Evolutionary conservation across 1,140 invertebrate genomes (phyloP), one percentile per base, ranked within the genome.

Genomic region (Caligus rogercresseyi): DNA sequence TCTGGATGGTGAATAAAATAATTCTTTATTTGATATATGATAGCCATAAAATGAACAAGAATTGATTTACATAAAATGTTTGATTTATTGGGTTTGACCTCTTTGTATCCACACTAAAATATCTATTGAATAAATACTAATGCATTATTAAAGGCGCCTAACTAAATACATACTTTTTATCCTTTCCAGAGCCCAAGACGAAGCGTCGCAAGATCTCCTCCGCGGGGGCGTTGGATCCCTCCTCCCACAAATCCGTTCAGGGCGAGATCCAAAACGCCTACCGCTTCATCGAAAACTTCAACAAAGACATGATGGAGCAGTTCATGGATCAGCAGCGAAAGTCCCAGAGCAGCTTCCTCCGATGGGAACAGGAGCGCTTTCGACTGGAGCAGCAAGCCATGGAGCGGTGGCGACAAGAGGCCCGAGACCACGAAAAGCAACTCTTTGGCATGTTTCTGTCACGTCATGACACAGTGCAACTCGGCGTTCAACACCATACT

Each of bases 261-360:
- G 31, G 31, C n/a, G 31, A 43, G n/a, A 43, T 43, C n/a, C 31
- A 43, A 43, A 43, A 60, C 16, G 57, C 20, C 1, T 3, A 60
- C 26, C 23, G 57, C 23, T 60, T 60, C 26, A 60, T 60, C 21
- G 57, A 60, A 43, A 60, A 31, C 15, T 60, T 60, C 24, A 60
- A 60, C 24, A 20, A 43, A n/a, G 57, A 60, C 15, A 60, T 60
- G 57, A 60, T 60, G 57, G 57, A 60, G 24, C 57, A 60, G 26
- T 60, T 60, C 26, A 15, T 60, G 4, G 57, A 60, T 14, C 26
- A 60, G 15, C 57, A 60, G 26, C 26, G 57, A 25, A 25, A 43
- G 26, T 18, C 25, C 25, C 23, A 25, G 26, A 25, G 24, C 2
- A 60, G 26, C 16, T 19, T 26, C n/a, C 23, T 19, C 26, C 57